A percentile compares a stretch with the other conserved stretches of the same genome.
Conservation (phyloP, 2,888 invertebrate genomes). For the Germaria angustata region DNA sequence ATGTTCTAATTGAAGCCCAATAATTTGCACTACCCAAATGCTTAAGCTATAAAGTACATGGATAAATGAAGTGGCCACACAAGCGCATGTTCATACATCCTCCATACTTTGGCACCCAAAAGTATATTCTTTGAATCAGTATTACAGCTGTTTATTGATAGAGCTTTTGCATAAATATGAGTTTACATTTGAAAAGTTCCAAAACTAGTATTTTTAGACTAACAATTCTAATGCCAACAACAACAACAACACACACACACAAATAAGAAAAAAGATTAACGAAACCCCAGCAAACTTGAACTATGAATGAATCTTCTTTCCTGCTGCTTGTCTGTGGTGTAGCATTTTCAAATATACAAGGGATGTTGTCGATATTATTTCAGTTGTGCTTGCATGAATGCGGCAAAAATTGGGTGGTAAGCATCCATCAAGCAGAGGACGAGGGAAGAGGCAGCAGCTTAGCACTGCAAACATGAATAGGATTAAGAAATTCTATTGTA, state of each 20-base stretch:
- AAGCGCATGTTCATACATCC: neutral
- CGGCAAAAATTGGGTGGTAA: neutral
- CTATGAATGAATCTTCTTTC: constrained; percentile 22
- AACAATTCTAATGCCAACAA: neutral
- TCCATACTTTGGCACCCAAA: neutral
- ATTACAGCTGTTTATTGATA: constrained; percentile 38
- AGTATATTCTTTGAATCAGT: constrained; percentile 5
- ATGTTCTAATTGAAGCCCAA: no score
- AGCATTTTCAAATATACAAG: neutral
- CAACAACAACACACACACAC: neutral
- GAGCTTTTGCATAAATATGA: constrained; percentile 31
- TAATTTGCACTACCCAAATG: constrained; percentile 2
- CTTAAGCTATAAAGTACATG: neutral
- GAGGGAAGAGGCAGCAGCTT: neutral
- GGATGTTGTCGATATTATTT: constrained; percentile 50
- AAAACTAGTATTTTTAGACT: constrained; percentile 46
- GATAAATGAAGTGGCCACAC: constrained; percentile 2
- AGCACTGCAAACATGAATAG: neutral
- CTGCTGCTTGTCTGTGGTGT: neutral
- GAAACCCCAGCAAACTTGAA: constrained; percentile 25
- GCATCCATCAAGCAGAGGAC: neutral
- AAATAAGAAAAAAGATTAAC: neutral
- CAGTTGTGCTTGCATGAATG: constrained; percentile 29
- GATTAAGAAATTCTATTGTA: neutral
- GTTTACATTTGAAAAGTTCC: constrained; percentile 29